Percentiles rank a stretch among this genome's conserved stretches.
These are phyloP conservation scores for Catocala nupta DNA, from an alignment of 2,888 invertebrate genomes.

Conservation along the genomic window DNA sequence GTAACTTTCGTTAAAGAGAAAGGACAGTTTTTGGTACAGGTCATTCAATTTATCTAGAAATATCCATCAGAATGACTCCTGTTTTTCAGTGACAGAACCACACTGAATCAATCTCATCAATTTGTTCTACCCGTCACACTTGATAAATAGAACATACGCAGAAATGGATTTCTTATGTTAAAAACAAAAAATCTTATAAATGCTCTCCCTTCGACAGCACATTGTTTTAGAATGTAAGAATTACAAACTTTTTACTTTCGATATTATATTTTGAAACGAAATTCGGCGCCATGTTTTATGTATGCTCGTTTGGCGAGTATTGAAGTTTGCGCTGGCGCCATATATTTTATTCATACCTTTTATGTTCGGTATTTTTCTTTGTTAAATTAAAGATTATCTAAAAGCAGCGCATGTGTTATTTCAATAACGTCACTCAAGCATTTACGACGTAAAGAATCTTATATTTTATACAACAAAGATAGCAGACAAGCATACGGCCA, in stretches of 20 bases:
- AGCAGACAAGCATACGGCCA: too few species aligned
- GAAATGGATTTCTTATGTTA: slow-evolving; percentile 40
- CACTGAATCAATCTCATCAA: slow-evolving; percentile 39
- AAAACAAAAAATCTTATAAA: slow-evolving; percentile 13
- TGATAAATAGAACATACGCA: slow-evolving; percentile 36
- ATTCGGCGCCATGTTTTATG: slow-evolving; percentile 53
- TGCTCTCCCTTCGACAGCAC: slow-evolving; percentile 13
- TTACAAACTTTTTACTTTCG: slow-evolving; percentile 47
- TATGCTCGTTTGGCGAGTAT: slow-evolving; percentile 49
- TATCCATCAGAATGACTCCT: slow-evolving; percentile 15
- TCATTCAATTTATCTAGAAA: too few species aligned
- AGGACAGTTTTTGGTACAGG: too few species aligned
- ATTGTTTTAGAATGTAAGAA: slow-evolving; percentile 39
- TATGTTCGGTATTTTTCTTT: slow-evolving; percentile 14
- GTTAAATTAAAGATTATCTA: slow-evolving; percentile 10
- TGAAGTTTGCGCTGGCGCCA: slow-evolving; percentile 30
- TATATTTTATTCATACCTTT: slow-evolving; percentile 27
- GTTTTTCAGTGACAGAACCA: slow-evolving; percentile 23
- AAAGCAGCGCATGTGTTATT: background rate
- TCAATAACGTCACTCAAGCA: background rate
- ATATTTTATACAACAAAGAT: background rate
- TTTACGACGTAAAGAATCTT: background rate
- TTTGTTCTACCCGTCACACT: slow-evolving; percentile 35
- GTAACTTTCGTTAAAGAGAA: too few species aligned
- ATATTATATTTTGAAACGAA: slow-evolving; percentile 49